Evolutionary conservation across 2,797 vertebrate genomes (phyloP).

Genomic region (Poeciliopsis infans): DNA sequence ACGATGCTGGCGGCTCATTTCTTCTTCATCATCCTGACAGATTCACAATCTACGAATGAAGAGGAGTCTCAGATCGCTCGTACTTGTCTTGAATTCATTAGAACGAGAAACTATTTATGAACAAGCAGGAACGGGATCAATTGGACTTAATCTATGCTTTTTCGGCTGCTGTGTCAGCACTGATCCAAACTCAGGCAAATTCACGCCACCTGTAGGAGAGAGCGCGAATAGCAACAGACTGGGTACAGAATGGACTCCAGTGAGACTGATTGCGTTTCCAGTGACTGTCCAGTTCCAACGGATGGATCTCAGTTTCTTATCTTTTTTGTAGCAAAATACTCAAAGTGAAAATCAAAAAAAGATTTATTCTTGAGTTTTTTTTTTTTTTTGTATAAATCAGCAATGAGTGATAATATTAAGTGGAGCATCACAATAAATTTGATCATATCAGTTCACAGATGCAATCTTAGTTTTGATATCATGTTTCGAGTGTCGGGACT

Average conservation of each 20-base stretch:
- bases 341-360: background rate
- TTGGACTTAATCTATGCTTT: background rate
- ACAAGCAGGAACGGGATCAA: background rate
- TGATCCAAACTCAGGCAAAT: conserved; percentile 1
- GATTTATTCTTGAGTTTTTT: background rate
- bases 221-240: conserved; percentile 5
- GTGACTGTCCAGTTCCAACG: too few species aligned
- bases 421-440: background rate
- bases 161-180: conserved; percentile 1
- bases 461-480: background rate
- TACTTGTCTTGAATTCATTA: conserved; percentile 12
- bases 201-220: background rate
- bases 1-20: conserved; percentile 20
- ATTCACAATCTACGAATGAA: conserved; percentile 24
- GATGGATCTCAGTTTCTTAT: background rate
- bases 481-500: background rate
- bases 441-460: background rate
- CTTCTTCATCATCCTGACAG: conserved; percentile 18
- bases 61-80: conserved; percentile 8
- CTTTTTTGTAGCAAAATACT: background rate
- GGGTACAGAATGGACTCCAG: background rate
- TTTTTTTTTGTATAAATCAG: background rate
- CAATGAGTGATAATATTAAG: background rate
- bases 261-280: background rate
- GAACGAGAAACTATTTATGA: conserved; percentile 14